Evolutionary conservation across 2,113 vertebrate genomes (phyloP).

Genomic region (Vombatus ursinus): DNA sequence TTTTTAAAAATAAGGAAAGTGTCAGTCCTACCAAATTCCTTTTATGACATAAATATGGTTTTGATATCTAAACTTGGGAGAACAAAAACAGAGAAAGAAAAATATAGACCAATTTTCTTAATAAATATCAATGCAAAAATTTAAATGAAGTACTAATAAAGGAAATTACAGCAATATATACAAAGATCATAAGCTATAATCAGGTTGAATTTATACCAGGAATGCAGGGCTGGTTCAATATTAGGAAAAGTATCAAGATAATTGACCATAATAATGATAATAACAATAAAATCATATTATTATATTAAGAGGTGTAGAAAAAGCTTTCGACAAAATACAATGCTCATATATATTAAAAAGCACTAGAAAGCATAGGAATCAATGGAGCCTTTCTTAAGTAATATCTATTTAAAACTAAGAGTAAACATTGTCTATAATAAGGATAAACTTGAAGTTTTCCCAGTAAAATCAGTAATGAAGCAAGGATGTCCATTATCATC

Average conservation of each 20-base stretch:
- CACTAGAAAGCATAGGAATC: neutral
- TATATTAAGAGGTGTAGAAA: neutral
- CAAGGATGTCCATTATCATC: neutral
- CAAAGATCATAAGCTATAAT: neutral
- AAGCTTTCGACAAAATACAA: neutral
- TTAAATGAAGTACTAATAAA: too few species aligned
- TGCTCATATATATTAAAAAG: neutral
- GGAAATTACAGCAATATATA: too few species aligned
- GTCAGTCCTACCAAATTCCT: too few species aligned
- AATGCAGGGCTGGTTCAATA: neutral
- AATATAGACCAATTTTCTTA: too few species aligned
- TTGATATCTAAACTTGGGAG: too few species aligned
- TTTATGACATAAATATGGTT: too few species aligned
- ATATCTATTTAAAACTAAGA: neutral
- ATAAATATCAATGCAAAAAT: too few species aligned
- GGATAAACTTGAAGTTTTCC: neutral
- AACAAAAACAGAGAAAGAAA: too few species aligned
- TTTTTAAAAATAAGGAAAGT: too few species aligned
- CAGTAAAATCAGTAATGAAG: neutral
- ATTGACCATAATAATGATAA: neutral
- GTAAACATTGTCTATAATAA: neutral
- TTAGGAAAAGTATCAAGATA: neutral
- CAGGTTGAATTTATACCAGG: neutral
- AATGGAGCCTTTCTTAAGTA: neutral
- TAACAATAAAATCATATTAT: neutral